Conservation (phyloP, 2,888 invertebrate genomes). For the Drosophila anomalata region DNA sequence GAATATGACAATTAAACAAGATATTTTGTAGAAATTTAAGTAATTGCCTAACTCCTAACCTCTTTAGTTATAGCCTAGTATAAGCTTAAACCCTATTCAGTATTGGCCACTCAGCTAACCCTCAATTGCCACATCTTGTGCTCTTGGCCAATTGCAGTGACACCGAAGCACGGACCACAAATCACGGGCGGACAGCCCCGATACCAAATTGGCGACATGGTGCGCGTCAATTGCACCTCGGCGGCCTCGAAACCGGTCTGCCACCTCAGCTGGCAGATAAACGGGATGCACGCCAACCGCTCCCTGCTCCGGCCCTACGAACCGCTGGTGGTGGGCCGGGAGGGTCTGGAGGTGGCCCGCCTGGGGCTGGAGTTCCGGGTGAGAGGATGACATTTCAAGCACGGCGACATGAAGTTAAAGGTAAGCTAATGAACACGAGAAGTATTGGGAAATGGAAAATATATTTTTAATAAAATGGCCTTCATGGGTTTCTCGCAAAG, state of each 20-base stretch:
- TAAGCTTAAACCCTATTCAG: not conserved
- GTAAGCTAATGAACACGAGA: constrained; percentile 79
- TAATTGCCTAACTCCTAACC: too few species aligned
- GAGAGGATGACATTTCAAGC: constrained; percentile 91
- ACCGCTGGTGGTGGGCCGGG: constrained; percentile 85
- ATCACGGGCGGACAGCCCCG: constrained; percentile 92
- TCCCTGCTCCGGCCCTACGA: constrained; percentile 85
- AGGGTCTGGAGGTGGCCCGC: constrained; percentile 90
- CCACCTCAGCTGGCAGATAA: constrained; percentile 93
- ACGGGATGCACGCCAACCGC: constrained; percentile 89
- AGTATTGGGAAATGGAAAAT: not conserved
- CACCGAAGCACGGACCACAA: constrained; percentile 92
- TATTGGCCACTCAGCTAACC: not conserved
- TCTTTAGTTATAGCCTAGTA: not conserved
- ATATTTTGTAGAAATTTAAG: too few species aligned
- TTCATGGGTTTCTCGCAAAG: not conserved
- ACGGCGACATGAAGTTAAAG: constrained; percentile 94
- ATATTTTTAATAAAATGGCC: not conserved
- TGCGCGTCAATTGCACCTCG: constrained; percentile 93
- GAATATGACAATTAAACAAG: not conserved
- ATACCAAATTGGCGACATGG: constrained; percentile 92
- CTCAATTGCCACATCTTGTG: constrained; percentile 5
- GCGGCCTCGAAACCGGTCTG: constrained; percentile 93
- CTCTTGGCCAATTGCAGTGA: constrained; percentile 85
- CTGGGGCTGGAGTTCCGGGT: constrained; percentile 92